Evolutionary conservation across 2,797 vertebrate genomes (phyloP).

Genomic region (Pangasius djambal): DNA sequence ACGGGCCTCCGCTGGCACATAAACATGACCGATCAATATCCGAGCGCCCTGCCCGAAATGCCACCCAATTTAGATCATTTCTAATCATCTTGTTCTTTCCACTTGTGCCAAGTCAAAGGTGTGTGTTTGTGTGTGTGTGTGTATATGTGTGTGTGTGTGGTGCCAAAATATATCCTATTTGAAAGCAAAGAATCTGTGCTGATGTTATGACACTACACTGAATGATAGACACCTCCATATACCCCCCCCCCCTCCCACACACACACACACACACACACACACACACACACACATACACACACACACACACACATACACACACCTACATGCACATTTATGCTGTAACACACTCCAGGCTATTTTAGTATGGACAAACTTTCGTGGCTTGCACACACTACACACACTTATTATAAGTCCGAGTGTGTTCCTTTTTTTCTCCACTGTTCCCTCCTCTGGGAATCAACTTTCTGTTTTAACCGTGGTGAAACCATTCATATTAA

Average conservation of each 20-base stretch:
- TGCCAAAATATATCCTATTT: slow-evolving; percentile 3
- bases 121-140: slow-evolving; percentile 17
- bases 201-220: neutral
- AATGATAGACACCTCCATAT: neutral
- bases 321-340: neutral
- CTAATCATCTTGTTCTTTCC: slow-evolving; percentile 57
- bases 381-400: neutral
- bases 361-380: neutral
- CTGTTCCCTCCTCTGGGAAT: neutral
- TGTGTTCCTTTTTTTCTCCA: slow-evolving; percentile 8
- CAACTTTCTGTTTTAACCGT: neutral
- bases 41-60: slow-evolving; percentile 53
- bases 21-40: slow-evolving; percentile 62
- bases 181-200: neutral
- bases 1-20: slow-evolving; percentile 57
- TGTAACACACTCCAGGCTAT: slow-evolving; percentile 8
- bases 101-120: slow-evolving; percentile 42
- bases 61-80: slow-evolving; percentile 56
- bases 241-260: too few relatives aligned
- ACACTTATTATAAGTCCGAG: slow-evolving; percentile 18
- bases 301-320: neutral
- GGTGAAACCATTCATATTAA: neutral
- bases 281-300: neutral
- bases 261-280: neutral
- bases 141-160: slow-evolving; percentile 15